Evolutionary conservation across 2,797 vertebrate genomes (phyloP), one percentile per base, ranked within the genome.

Genomic region (Sebastes variabilis): DNA sequence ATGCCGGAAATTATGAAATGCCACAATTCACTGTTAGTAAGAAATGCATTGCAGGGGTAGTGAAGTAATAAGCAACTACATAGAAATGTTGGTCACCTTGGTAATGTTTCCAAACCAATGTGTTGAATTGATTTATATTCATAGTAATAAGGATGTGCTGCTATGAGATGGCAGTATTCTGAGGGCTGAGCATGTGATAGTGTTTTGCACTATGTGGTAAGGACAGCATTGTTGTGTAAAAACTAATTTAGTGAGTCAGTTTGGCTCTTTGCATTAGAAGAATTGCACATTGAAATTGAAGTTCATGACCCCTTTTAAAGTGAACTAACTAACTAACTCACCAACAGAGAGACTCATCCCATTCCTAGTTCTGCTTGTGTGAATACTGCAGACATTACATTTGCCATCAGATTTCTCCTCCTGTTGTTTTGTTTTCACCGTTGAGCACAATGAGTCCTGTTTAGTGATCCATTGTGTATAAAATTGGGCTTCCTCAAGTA

Each of bases 401-500:
- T 42, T 42, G 42, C 6, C 29, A 7, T 2, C 30, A 9, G 16
- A 42, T 72, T 36, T 60, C 49, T 29, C 30, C 5, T 2, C 18
- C 38, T 16, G 9, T 62, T 20, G 5, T 3, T 42, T 60, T 52
- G 7, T 68, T 77, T 34, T 27, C 20, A 3, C 52, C 1, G 9
- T 8, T 20, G 38, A 32, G 36, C 36, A 16, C 46, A 61, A 20
- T 59, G 3, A 67, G 42, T 65, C 34, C 66, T 36, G 42, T 32
- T 34, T 0, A 55, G 11, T 54, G 30, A 68, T 14, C 25, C n/a
- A 20, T 55, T 64, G 58, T 69, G 65, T 30, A n/a, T 42, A 1
- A 58, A 38, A 62, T 3, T 58, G 34, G 52, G 20, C 32, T 66
- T 66, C 34, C 32, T 70, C 29, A 79, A 86, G 22, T 84, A 79